Evolutionary conservation across 2,888 invertebrate genomes (phyloP), one percentile per base, ranked within the genome.

Genomic region (Schrankia costaestrigalis): DNA sequence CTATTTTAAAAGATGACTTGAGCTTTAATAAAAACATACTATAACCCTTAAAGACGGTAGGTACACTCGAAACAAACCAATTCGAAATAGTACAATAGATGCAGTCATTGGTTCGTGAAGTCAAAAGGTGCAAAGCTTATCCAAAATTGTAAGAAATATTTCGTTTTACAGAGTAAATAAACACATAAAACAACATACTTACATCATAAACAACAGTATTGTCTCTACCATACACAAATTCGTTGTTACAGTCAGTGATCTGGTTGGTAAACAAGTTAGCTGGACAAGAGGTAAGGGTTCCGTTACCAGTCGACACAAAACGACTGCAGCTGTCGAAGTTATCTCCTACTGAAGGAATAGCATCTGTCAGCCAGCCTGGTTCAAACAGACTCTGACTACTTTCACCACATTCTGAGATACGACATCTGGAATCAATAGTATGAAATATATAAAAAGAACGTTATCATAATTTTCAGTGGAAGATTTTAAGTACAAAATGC

Each of bases 351-450:
- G 52, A 64, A 0, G 90, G 89, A 3, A 85, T 72, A 0, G 90
- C 89, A 25, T 75, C 56, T 7, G 69, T 46, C 2, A 90, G 41
- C 90, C 90, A 90, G 0, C 62, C 48, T 0, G 82, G 76, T 1
- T 71, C 59, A 45, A 77, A 83, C 0, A 51, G 36, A 4, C 73
- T 56, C 19, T 74, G 71, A 8, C 50, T 55, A 10, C 78, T 50
- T 37, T 80, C 79, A 0, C 73, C 90, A 48, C 90, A 91, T 59
- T 89, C 89, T 1, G 83, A 78, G 21, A 91, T 74, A 18, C 66
- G 70, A 51, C 91, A 90, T 54, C 90, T 90, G 42, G 1, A 13
- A 4, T 6, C 1, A 11, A 11, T 17, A 17, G 7, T 17, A 17
- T 7, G 7, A 17, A 5, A 17, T 17, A 4, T 5, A 17, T 17